Conservation (phyloP, 1,140 invertebrate genomes). For the Conopomorpha cramerella region DNA sequence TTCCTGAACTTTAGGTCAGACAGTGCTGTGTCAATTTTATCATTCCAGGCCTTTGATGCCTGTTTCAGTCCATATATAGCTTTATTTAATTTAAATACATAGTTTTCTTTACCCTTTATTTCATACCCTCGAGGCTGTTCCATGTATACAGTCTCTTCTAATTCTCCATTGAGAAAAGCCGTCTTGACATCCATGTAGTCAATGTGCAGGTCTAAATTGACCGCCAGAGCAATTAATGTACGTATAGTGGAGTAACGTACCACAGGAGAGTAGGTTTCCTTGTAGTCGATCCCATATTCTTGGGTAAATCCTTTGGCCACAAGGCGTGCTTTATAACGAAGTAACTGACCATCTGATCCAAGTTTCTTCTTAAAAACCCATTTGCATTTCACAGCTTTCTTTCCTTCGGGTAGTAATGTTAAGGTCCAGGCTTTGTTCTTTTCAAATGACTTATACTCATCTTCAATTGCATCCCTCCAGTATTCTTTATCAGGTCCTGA, state of each 20-base stretch:
- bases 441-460: conserved; percentile 21
- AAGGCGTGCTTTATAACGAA: conserved; percentile 35
- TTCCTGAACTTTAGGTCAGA: background rate
- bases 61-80: conserved; percentile 5
- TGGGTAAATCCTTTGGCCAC: conserved; percentile 32
- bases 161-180: conserved; percentile 32
- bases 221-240: conserved; percentile 18
- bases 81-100: conserved; percentile 5
- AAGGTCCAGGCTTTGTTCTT: conserved; percentile 21
- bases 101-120: conserved; percentile 7
- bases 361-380: conserved; percentile 30
- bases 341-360: conserved; percentile 8
- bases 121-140: conserved; percentile 3
- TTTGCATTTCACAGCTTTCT: conserved; percentile 18
- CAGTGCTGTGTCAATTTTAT: background rate
- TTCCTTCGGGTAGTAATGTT: conserved; percentile 11
- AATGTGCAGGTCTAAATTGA: conserved; percentile 14
- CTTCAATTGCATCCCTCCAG: conserved; percentile 21
- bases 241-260: conserved; percentile 15
- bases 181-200: conserved; percentile 36
- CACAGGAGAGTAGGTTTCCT: conserved; percentile 34
- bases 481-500: conserved; percentile 7
- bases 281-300: conserved; percentile 24
- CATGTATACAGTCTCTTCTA: conserved; percentile 4
- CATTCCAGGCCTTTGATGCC: conserved; percentile 1